Evolutionary conservation across 2,797 vertebrate genomes (phyloP), one percentile per base, ranked within the genome.

Genomic region (Bovichtus diacanthus): DNA sequence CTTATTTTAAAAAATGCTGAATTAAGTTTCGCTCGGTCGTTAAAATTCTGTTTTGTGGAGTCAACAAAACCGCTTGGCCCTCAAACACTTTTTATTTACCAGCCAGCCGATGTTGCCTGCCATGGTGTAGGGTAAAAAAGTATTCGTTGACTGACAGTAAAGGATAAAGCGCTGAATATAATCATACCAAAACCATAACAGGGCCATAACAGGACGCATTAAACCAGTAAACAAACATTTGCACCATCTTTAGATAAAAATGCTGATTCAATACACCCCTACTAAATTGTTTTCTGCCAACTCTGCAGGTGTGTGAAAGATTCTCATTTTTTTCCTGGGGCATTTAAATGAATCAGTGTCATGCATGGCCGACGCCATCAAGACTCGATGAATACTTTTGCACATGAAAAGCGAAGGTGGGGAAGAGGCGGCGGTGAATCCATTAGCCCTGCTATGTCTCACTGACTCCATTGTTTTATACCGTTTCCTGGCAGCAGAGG

Each of bases 401-500:
- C 89, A 88, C 89, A 90, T 90, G 88, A 92, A 90, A 92, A 88
- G 88, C 77, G 76, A 89, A 88, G 88, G 88, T 89, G 85, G 83
- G 74, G 81, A 81, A 74, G 82, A 86, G 87, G 88, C 73, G 83
- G 81, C 66, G 68, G 87, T 73, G 89, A 92, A 93, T 92, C 92
- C 88, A 93, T 94, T 94, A 94, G 90, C 89, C 84, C 58, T 70
- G 90, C 90, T 82, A 87, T 88, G 92, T 93, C 86, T 92, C 90
- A 90, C 86, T 90, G 90, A 88, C 88, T 92, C 89, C 90, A 90
- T 91, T 93, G 93, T 94, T 93, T 90, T 88, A 92, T 85, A 84
- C 87, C 23, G 74, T 85, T 88, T 75, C 74, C 81, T 69, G 76
- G 87, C 86, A 82, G 91, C 73, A 25, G 47, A 78, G 85, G 86